phyloP scores from a whole-genome alignment of 2,888 invertebrate species.

The Prosapia bicincta region DNA sequence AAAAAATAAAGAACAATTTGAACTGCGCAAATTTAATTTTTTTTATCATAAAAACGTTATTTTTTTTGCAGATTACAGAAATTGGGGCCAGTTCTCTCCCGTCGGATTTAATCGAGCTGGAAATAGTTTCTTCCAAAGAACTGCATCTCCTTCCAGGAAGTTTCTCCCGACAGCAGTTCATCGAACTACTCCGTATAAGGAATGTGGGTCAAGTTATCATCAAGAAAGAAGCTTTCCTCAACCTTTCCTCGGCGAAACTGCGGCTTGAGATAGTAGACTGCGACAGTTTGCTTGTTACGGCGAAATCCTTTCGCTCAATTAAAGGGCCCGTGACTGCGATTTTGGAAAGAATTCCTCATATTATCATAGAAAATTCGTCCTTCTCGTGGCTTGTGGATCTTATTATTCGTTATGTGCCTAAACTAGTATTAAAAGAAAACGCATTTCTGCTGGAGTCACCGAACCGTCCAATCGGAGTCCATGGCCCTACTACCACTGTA shows the following conservation, averaged over 20 bases:
- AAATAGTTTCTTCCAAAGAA: constrained; percentile 32
- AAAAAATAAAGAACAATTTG: too few relatives aligned
- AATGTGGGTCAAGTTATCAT: constrained; percentile 48
- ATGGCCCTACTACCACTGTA: constrained; percentile 17
- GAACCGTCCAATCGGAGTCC: constrained; percentile 50
- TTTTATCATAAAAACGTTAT: too few relatives aligned
- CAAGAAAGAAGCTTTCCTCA: constrained; percentile 57
- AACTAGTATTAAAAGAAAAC: constrained; percentile 55
- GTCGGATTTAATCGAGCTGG: constrained; percentile 31
- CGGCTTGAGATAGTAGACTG: constrained; percentile 47
- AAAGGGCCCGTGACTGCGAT: constrained; percentile 61
- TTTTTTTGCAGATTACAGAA: constrained; percentile 34
- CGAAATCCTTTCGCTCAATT: constrained; percentile 58
- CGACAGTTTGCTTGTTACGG: constrained; percentile 57
- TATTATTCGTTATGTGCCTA: constrained; percentile 55
- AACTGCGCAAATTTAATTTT: too few relatives aligned
- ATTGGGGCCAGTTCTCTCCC: constrained; percentile 35
- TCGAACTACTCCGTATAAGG: constrained; percentile 48
- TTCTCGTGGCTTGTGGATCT: constrained; percentile 64
- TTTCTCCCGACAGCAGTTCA: constrained; percentile 50
- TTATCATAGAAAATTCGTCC: constrained; percentile 58
- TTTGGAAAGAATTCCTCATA: constrained; percentile 55
- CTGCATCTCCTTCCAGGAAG: constrained; percentile 37
- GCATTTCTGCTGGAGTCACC: constrained; percentile 52
- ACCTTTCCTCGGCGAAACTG: constrained; percentile 46